Evolutionary conservation across 2,113 vertebrate species (phyloP), one percentile per base, ranked within the genome.

Genomic region (Phalacrocorax brasilianus): DNA sequence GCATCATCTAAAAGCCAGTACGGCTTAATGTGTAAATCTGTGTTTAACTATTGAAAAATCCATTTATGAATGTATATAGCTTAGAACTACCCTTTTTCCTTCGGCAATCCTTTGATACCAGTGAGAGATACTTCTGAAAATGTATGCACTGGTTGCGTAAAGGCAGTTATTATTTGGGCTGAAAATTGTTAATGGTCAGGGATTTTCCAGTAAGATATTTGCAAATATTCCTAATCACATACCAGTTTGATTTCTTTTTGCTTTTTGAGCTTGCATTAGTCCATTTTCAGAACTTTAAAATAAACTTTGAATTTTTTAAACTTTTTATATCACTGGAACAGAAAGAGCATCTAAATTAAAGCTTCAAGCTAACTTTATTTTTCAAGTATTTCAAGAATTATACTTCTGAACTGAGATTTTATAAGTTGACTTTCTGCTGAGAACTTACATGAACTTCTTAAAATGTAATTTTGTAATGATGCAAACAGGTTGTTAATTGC

Each of bases 381-480:
- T 95, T 94, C 73, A 91, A 38, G 76, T 91, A 35, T 78, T 95
- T 89, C 71, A 89, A 78, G 70, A 93, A 91, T 68, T 94, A 33
- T 81, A 82, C 53, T 90, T 82, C 38, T 89, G 85, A 89, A 91
- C 28, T 70, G 81, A 92, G 49, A 79, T 96, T 97, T 97, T 94
- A 21, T 97, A 97, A 91, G 74, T 79, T 95, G 74, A 91, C 84
- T 96, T 96, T 92, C 84, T 94, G 95, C 86, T 95, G 89, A 93
- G 45, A 87, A 93, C 92, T 91, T 53, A 92, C 22, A 24, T 58
- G 73, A 91, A 92, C 83, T 95, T 91, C 55, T 76, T 89, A 89
- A 94, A 85, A 71, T 89, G 83, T 97, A 85, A 86, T 96, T 97
- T 97, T 97, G 40, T 97, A 97, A 85, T 76, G 66, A 91, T 91